Conservation (phyloP, 2,113 vertebrate genomes). For the Dipodomys ordii region DNA sequence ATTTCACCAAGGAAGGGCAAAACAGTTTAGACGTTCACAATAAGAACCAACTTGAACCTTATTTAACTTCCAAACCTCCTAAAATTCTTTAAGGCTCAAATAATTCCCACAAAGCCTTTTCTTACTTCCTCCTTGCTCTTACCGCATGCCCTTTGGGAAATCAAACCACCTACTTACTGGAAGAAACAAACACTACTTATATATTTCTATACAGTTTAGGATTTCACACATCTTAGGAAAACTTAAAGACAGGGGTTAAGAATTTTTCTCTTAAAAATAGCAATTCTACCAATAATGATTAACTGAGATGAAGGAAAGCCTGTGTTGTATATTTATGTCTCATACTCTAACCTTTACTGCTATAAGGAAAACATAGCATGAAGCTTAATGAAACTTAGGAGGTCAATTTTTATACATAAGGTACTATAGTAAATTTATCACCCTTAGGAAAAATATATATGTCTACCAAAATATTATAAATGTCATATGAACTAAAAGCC, state of each 20-base stretch:
- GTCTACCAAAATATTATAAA: not conserved
- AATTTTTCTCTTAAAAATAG: conserved; percentile 51
- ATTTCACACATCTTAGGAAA: conserved; percentile 58
- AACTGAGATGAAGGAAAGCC: not conserved
- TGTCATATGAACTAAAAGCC: not conserved
- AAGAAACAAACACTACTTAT: conserved; percentile 55
- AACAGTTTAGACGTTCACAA: conserved; percentile 70
- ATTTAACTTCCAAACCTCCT: conserved; percentile 78
- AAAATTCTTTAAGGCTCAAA: conserved; percentile 73
- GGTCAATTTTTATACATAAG: not conserved
- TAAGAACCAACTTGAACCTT: conserved; percentile 71
- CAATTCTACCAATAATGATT: not conserved
- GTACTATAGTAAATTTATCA: conserved; percentile 18
- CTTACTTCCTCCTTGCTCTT: conserved; percentile 49
- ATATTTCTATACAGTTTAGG: conserved; percentile 45
- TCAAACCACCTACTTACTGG: conserved; percentile 58
- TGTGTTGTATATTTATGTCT: not conserved
- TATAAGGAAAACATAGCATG: not conserved
- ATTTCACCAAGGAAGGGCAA: conserved; percentile 66
- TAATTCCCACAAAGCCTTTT: conserved; percentile 72
- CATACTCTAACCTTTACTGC: not conserved
- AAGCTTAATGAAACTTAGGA: not conserved
- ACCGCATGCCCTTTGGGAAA: conserved; percentile 71
- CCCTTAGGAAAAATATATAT: not conserved
- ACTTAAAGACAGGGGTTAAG: conserved; percentile 42